Evolutionary conservation across 2,797 vertebrate genomes (phyloP).

Genomic region (Aulostomus chinensis): DNA sequence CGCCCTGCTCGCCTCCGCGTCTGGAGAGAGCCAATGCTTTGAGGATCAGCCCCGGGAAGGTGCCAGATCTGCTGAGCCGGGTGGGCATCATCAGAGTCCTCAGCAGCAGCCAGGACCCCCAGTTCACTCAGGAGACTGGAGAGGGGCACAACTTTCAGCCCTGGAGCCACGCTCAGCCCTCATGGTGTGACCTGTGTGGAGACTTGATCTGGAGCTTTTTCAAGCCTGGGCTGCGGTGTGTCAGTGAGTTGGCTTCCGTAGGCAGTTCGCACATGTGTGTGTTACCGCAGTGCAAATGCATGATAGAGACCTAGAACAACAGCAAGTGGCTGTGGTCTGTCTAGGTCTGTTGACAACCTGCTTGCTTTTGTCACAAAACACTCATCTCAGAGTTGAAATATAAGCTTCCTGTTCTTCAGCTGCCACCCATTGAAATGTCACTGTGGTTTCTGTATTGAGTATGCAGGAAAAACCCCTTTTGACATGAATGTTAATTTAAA

Average conservation of each 20-base stretch:
- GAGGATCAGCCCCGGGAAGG: conserved; percentile 81
- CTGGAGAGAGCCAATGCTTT: conserved; percentile 80
- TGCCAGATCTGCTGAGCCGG: conserved; percentile 73
- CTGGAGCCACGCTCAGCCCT: conserved; percentile 88
- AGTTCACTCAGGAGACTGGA: conserved; percentile 77
- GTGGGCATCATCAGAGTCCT: conserved; percentile 74
- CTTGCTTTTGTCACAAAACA: no score
- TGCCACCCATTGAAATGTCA: conserved; percentile 18
- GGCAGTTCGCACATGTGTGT: background rate
- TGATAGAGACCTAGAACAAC: background rate
- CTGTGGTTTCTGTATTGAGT: conserved; percentile 21
- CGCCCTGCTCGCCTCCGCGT: conserved; percentile 77
- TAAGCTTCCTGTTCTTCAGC: conserved; percentile 26
- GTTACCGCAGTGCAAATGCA: conserved; percentile 14
- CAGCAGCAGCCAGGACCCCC: conserved; percentile 65
- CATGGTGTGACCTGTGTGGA: conserved; percentile 97
- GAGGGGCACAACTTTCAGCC: conserved; percentile 91
- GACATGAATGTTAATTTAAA: no score
- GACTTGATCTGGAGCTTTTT: conserved; percentile 98
- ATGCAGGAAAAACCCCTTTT: no score
- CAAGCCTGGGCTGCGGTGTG: conserved; percentile 94
- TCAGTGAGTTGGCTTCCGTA: conserved; percentile 84
- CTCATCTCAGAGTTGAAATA: background rate
- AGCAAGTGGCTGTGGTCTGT: background rate
- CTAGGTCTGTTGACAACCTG: no score